phyloP scores from a whole-genome alignment of 2,113 vertebrate genomes.

The Dermatemys mawii region DNA sequence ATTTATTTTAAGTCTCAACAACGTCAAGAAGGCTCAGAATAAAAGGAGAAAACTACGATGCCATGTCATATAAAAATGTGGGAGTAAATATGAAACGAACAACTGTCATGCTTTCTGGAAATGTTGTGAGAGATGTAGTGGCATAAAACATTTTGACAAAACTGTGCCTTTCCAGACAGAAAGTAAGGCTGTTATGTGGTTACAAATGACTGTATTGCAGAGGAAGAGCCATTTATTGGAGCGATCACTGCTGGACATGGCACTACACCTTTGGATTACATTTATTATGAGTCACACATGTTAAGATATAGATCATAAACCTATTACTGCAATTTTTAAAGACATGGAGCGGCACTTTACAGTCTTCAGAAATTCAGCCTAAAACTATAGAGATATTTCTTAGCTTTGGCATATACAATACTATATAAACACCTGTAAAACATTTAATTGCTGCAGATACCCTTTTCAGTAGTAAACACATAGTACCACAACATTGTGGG shows the following conservation, averaged over 20 bases:
- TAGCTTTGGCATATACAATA: slow-evolving; percentile 1
- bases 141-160: slow-evolving; percentile 36
- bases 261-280: slow-evolving; percentile 37
- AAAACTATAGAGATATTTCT: neutral
- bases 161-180: slow-evolving; percentile 36
- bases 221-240: slow-evolving; percentile 48
- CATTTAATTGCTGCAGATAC: slow-evolving; percentile 42
- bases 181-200: slow-evolving; percentile 51
- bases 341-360: neutral
- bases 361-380: slow-evolving; percentile 18
- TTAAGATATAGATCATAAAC: slow-evolving; percentile 56
- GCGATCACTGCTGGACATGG: slow-evolving; percentile 50
- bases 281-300: slow-evolving; percentile 42
- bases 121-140: neutral
- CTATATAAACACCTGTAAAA: neutral
- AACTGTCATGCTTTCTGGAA: slow-evolving; percentile 50
- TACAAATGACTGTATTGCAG: slow-evolving; percentile 43
- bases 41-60: neutral
- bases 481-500: neutral
- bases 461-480: neutral
- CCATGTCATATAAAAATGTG: slow-evolving; percentile 46
- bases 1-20: neutral
- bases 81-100: slow-evolving; percentile 34
- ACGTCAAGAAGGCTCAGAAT: slow-evolving; percentile 25
- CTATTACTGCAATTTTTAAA: slow-evolving; percentile 53